Percentiles rank a stretch among this genome's conserved stretches.
Evolutionary conservation across 2,113 vertebrate genomes (phyloP).

Genomic region (Dicaeum eximium): DNA sequence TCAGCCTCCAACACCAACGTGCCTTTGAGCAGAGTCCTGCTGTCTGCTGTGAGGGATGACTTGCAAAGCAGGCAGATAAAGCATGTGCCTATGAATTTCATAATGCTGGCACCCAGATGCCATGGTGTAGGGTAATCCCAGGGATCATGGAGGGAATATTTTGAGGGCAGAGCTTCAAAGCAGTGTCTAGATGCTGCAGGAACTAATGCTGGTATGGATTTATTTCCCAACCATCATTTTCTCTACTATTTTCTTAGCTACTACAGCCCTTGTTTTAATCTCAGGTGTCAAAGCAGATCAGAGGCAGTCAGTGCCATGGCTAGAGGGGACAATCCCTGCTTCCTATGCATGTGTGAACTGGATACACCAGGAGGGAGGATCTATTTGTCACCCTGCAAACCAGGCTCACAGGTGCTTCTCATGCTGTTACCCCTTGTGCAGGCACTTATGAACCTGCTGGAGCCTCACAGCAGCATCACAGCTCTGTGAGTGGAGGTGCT

Average conservation of each 20-base stretch:
- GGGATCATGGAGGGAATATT: background rate
- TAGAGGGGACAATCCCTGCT: background rate
- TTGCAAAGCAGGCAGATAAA: background rate
- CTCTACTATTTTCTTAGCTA: background rate
- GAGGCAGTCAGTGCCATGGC: background rate
- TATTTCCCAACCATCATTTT: background rate
- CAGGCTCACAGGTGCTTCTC: background rate
- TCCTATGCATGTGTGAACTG: background rate
- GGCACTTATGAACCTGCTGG: background rate
- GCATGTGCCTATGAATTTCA: background rate
- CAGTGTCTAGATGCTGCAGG: background rate
- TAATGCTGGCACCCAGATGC: background rate
- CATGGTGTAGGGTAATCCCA: background rate
- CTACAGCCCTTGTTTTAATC: background rate
- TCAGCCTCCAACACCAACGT: background rate
- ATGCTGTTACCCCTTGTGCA: rapidly evolving
- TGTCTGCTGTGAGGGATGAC: background rate
- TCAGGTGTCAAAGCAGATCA: background rate
- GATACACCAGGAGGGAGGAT: background rate
- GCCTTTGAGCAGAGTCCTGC: background rate
- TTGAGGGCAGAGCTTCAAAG: background rate
- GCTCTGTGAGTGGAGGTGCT: background rate
- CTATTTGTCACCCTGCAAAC: background rate
- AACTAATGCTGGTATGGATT: background rate
- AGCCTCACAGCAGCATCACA: background rate